Evolutionary conservation across 2,888 invertebrate species (phyloP).

Genomic region (Emmelina monodactyla): DNA sequence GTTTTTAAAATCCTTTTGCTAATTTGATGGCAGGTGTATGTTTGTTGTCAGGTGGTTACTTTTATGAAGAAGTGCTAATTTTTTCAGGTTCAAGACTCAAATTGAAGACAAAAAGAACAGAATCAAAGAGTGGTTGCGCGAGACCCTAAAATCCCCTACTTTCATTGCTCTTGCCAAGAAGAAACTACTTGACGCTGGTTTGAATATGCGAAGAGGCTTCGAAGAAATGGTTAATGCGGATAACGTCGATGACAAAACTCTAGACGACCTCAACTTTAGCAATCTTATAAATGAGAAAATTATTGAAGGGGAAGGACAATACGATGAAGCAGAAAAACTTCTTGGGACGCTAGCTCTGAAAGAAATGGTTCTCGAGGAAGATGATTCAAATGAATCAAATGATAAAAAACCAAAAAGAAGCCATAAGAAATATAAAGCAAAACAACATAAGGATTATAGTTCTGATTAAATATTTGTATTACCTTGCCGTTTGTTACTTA

Average conservation of each 20-base stretch:
- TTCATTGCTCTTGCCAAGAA: conserved; percentile 47
- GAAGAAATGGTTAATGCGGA: conserved; percentile 16
- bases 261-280: conserved; percentile 45
- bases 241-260: conserved; percentile 30
- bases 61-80: too few relatives aligned
- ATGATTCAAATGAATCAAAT: too few relatives aligned
- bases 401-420: too few relatives aligned
- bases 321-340: conserved; percentile 34
- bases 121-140: conserved; percentile 49
- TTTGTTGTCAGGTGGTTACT: too few relatives aligned
- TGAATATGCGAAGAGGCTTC: conserved; percentile 20
- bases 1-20: too few relatives aligned
- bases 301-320: conserved; percentile 29
- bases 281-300: conserved; percentile 46
- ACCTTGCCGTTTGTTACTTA: too few relatives aligned
- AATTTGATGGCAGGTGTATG: too few relatives aligned
- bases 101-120: conserved; percentile 52
- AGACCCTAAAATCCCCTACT: conserved; percentile 39
- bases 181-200: conserved; percentile 37
- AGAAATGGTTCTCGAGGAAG: too few relatives aligned
- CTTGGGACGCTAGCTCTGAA: conserved; percentile 38
- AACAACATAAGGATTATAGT: too few relatives aligned
- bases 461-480: too few relatives aligned
- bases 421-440: too few relatives aligned
- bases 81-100: conserved; percentile 47